Conservation (phyloP, 1,140 invertebrate genomes). For the Drosophila carrolli region DNA sequence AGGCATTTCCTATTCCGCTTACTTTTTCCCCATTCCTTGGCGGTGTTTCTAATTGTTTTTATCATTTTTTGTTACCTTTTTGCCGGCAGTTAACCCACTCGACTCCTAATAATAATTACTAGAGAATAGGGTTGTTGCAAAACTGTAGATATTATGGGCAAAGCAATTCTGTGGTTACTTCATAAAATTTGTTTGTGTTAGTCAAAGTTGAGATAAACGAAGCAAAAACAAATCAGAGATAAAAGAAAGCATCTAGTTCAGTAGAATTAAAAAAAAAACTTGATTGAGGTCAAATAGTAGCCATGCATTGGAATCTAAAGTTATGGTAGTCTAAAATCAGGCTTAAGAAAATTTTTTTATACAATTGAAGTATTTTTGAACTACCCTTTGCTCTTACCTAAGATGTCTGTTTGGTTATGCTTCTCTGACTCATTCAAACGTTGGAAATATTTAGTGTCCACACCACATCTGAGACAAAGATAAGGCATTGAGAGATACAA, state of each 20-base stretch:
- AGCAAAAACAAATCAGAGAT: constrained; percentile 15
- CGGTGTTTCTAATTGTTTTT: constrained; percentile 42
- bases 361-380: not conserved
- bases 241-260: not conserved
- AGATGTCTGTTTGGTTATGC: not conserved
- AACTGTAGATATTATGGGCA: constrained; percentile 30
- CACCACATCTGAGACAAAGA: constrained; percentile 61
- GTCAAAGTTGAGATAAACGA: constrained; percentile 28
- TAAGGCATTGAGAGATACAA: constrained; percentile 64
- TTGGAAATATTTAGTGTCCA: constrained; percentile 19
- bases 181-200: constrained; percentile 39
- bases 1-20: constrained; percentile 23
- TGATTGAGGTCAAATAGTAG: no score
- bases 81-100: constrained; percentile 37
- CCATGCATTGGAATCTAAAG: not conserved
- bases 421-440: constrained; percentile 17
- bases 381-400: not conserved
- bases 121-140: constrained; percentile 26
- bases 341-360: not conserved
- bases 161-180: constrained; percentile 1
- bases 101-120: constrained; percentile 46
- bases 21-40: constrained; percentile 8
- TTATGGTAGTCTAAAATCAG: no score
- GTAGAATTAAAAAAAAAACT: not conserved
- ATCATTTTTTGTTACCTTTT: constrained; percentile 14